phyloP scores from a whole-genome alignment of 2,797 vertebrate species.

The Steatocranus sp. region DNA sequence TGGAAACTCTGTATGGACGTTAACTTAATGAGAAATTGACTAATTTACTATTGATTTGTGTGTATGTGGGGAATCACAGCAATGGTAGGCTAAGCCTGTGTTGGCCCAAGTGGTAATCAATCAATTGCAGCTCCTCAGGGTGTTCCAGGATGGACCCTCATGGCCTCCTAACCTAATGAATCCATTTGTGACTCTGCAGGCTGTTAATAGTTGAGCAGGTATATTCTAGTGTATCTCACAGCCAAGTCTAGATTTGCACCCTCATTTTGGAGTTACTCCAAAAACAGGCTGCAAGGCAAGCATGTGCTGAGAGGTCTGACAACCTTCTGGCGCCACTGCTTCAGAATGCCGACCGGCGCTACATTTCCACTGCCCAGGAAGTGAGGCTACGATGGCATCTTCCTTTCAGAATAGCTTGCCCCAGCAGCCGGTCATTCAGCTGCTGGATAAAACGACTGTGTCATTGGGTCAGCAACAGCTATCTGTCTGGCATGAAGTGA shows the following conservation, averaged over 20 bases:
- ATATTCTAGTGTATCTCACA: constrained; percentile 26
- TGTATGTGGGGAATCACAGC: neutral
- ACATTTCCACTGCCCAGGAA: constrained; percentile 51
- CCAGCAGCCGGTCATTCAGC: constrained; percentile 10
- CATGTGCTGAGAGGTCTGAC: constrained; percentile 22
- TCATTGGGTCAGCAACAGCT: constrained; percentile 54
- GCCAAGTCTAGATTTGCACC: constrained; percentile 34
- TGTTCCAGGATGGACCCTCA: neutral
- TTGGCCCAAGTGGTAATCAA: neutral
- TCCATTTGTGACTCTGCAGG: constrained; percentile 11
- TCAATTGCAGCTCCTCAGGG: constrained; percentile 5
- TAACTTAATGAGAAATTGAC: neutral
- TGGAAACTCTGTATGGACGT: neutral
- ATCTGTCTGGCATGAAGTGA: constrained; percentile 42
- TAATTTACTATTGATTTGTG: neutral
- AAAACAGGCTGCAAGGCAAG: neutral
- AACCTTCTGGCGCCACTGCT: constrained; percentile 9
- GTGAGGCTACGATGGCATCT: constrained; percentile 25
- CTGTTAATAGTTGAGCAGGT: constrained; percentile 38
- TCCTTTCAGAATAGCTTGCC: constrained; percentile 16
- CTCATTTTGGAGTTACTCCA: constrained; percentile 45
- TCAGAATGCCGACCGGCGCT: constrained; percentile 28
- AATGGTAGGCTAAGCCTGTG: neutral
- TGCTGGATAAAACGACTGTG: constrained; percentile 41
- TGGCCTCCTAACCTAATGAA: constrained; percentile 2